These are phyloP conservation scores for Gymnogyps californianus DNA, from an alignment of 2,113 vertebrate species.

Conservation along the genomic window DNA sequence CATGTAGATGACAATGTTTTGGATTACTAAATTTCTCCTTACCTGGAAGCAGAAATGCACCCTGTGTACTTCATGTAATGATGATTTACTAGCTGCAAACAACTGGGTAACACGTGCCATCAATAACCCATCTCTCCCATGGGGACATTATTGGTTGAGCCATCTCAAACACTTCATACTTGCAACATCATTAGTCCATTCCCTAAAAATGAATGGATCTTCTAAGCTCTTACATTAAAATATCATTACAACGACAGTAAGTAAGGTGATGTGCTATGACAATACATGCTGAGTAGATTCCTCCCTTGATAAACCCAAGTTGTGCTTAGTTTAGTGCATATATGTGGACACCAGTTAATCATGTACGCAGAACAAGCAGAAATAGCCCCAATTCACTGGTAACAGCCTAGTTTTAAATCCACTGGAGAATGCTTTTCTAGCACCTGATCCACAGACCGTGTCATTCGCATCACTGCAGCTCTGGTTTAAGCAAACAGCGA, in stretches of 20 bases:
- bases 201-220: background rate
- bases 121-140: accelerated
- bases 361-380: background rate
- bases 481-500: background rate
- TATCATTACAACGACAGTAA: background rate
- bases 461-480: background rate
- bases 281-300: accelerated
- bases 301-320: background rate
- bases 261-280: too few species aligned
- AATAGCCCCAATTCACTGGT: background rate
- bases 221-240: background rate
- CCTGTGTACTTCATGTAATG: accelerated
- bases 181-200: background rate
- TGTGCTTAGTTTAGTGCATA: background rate
- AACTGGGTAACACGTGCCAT: accelerated
- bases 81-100: background rate
- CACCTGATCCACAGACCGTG: background rate
- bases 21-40: background rate
- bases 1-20: accelerated
- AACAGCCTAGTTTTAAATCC: background rate
- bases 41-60: background rate
- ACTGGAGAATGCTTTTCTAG: background rate
- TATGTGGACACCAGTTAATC: background rate
- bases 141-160: accelerated
- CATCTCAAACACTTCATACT: background rate